These are phyloP conservation scores for Actenoides lindsayi DNA, from an alignment of 2,113 vertebrate genomes.

Conservation along the genomic window DNA sequence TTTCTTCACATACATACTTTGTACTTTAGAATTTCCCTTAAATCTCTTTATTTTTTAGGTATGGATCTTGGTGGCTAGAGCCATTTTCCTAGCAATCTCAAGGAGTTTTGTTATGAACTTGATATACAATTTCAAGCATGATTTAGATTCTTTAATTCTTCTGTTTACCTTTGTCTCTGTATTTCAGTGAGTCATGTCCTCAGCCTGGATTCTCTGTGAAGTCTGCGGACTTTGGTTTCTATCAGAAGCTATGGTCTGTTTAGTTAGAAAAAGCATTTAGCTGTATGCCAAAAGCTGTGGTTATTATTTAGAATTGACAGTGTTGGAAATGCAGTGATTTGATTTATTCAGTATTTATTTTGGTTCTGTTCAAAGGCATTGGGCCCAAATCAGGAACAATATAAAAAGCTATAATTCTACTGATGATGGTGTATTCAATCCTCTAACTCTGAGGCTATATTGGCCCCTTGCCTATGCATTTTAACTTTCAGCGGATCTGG, in stretches of 20 bases:
- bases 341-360: not conserved
- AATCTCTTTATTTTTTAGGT: not conserved
- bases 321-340: not conserved
- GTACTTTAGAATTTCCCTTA: not conserved
- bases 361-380: conserved; percentile 12
- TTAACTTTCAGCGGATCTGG: conserved; percentile 35
- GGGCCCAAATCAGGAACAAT: conserved; percentile 10
- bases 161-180: not conserved
- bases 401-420: not conserved
- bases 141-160: not conserved
- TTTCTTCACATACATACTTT: not conserved
- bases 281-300: not conserved
- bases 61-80: not conserved
- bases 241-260: not conserved
- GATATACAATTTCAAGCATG: not conserved
- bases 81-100: not conserved
- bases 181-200: not conserved
- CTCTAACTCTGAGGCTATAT: not conserved
- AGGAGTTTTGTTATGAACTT: not conserved
- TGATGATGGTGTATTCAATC: not conserved
- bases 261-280: not conserved
- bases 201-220: not conserved
- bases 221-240: not conserved
- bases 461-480: conserved; percentile 17
- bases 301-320: conserved; percentile 18